These are phyloP conservation scores for Rhea americana DNA, from an alignment of 2,113 vertebrate genomes.

Conservation along the genomic window DNA sequence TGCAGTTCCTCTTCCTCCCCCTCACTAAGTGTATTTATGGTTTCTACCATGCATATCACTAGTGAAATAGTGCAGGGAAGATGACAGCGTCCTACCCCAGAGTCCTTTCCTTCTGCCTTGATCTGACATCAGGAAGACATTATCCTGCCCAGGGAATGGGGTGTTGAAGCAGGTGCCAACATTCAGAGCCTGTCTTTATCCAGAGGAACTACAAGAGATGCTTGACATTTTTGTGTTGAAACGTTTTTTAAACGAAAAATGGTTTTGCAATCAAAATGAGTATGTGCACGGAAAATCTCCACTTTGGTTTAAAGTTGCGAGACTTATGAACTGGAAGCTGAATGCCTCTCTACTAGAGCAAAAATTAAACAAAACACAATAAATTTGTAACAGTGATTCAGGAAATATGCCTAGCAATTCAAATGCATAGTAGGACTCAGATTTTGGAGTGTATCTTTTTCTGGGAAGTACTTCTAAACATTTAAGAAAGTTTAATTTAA, in stretches of 20 bases:
- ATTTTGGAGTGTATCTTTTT: background rate
- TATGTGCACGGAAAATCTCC: background rate
- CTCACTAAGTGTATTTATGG: background rate
- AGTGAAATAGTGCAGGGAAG: background rate
- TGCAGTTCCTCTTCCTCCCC: background rate
- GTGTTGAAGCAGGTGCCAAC: background rate
- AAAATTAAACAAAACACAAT: background rate
- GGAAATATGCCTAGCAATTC: background rate
- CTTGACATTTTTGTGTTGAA: constrained; percentile 40
- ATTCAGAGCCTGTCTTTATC: background rate
- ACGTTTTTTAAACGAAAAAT: constrained; percentile 15
- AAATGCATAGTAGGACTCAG: background rate
- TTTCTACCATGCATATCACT: constrained; percentile 17
- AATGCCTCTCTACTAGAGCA: background rate
- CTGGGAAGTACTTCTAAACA: background rate
- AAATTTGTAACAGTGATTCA: background rate
- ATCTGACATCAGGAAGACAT: background rate
- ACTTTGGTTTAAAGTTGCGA: background rate
- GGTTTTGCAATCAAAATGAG: constrained; percentile 6
- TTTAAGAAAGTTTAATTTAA: background rate
- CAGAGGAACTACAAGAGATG: constrained; percentile 23
- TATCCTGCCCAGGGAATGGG: background rate
- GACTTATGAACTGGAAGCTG: background rate
- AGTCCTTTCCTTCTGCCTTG: background rate
- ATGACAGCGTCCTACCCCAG: background rate